These are phyloP conservation scores for Drosophila acutilabella DNA, from an alignment of 2,888 invertebrate genomes.

Conservation along the genomic window DNA sequence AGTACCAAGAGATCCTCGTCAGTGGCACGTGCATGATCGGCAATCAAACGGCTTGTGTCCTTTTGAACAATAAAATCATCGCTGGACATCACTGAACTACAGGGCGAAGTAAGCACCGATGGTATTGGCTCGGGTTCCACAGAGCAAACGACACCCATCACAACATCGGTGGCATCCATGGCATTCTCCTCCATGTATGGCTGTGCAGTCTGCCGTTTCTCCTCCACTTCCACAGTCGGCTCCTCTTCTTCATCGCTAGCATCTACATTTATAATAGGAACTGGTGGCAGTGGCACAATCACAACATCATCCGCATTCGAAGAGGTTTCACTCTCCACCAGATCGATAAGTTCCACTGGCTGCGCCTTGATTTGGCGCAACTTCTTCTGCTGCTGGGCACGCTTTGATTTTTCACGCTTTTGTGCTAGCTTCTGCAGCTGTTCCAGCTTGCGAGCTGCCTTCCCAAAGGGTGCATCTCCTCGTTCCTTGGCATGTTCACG, in stretches of 20 bases:
- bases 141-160: conserved; percentile 30
- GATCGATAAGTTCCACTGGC: conserved; percentile 58
- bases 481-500: background rate
- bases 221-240: background rate
- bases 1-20: conserved; percentile 82
- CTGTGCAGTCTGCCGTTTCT: background rate
- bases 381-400: conserved; percentile 58
- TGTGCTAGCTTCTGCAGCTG: conserved; percentile 70
- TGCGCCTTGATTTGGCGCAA: conserved; percentile 22
- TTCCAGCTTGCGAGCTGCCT: conserved; percentile 73
- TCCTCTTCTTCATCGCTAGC: conserved; percentile 76
- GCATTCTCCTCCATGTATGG: conserved; percentile 76
- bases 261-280: conserved; percentile 79
- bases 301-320: conserved; percentile 83
- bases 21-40: conserved; percentile 68
- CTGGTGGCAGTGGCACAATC: conserved; percentile 77
- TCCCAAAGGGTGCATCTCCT: conserved; percentile 66
- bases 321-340: conserved; percentile 68
- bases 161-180: conserved; percentile 74
- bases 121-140: background rate
- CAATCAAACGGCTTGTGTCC: conserved; percentile 78
- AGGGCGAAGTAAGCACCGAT: conserved; percentile 70
- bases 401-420: conserved; percentile 79
- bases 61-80: conserved; percentile 84
- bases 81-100: conserved; percentile 80